These are phyloP conservation scores for Merodon equestris DNA, from an alignment of 2,888 invertebrate genomes.

Conservation along the genomic window DNA sequence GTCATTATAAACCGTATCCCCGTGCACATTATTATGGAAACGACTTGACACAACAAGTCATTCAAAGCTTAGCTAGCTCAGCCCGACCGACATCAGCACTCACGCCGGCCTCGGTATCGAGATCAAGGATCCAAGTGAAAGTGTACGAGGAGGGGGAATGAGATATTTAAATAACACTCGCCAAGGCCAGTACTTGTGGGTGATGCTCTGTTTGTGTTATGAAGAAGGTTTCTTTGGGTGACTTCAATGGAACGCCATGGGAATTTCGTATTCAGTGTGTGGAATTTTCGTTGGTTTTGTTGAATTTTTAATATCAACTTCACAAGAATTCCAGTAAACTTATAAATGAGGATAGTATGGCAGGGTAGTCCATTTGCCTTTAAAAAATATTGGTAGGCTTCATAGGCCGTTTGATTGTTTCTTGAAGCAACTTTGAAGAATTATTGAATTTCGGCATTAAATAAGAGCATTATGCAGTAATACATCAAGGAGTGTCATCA, in stretches of 20 bases:
- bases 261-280: not conserved
- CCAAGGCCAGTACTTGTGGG: conserved; percentile 40
- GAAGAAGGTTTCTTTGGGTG: not conserved
- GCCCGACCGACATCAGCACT: conserved; percentile 20
- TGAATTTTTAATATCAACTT: too few relatives aligned
- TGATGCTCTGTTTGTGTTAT: conserved; percentile 20
- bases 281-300: too few relatives aligned
- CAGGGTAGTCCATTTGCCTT: too few relatives aligned
- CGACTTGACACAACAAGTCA: conserved; percentile 59
- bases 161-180: conserved; percentile 61
- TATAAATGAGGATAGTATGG: too few relatives aligned
- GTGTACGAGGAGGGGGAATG: not conserved
- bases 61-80: conserved; percentile 33
- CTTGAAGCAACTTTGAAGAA: too few relatives aligned
- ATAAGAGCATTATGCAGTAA: too few relatives aligned
- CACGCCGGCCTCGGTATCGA: too few relatives aligned
- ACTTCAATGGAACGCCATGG: not conserved
- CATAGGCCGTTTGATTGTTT: too few relatives aligned
- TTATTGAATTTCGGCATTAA: too few relatives aligned
- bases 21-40: conserved; percentile 56
- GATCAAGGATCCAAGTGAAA: conserved; percentile 3
- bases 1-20: conserved; percentile 57
- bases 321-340: too few relatives aligned
- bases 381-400: too few relatives aligned
- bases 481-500: too few relatives aligned